Evolutionary conservation across 2,888 invertebrate genomes (phyloP), one percentile per base, ranked within the genome.

Genomic region (Dryadula phaetusa): DNA sequence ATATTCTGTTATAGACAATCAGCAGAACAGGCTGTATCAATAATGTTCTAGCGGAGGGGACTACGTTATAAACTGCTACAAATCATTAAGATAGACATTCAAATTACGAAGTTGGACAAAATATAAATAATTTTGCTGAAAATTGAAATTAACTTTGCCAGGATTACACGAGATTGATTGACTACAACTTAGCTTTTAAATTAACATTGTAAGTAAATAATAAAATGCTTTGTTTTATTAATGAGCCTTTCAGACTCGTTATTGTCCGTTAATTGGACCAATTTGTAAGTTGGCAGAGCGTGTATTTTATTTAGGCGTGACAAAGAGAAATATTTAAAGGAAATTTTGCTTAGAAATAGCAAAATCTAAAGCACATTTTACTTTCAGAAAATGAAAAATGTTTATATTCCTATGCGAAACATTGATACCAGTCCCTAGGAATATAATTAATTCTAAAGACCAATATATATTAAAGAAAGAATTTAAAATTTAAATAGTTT

Each of bases 41-140:
- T 66, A 49, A 83, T 82, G 77, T 83, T 82, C 77, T 83, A 84
- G 83, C 82, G 83, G 82, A 81, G 82, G n/a, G 80, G 80, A 73
- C 77, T 80, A 77, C 84, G 84, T 87, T 88, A 85, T 81, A 85
- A 87, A 88, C 85, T 82, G 79, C 76, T 79, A 79, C 88, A 86
- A 88, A 88, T 89, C 87, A 87, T 83, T 83, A 46, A 65, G 20
- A 32, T 32, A 62, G 42, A 40, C 22, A 65, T 65, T 69, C 42
- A 12, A 65, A 49, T 69, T 62, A 32, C 18, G 10, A 54, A 56
- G 22, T 56, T 28, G 32, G 18, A 28, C 46, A 7, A 53, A 53
- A 56, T 44, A 64, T 46, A 22, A 37, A 49, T 58, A 58, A 49
- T 49, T 49, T 58, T 42, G 32, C 5, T 32, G 47, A 56, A 46